Percentiles rank a stretch among this genome's conserved stretches.
phyloP scores from a whole-genome alignment of 2,888 invertebrate species.

The Standfussiana lucernea region DNA sequence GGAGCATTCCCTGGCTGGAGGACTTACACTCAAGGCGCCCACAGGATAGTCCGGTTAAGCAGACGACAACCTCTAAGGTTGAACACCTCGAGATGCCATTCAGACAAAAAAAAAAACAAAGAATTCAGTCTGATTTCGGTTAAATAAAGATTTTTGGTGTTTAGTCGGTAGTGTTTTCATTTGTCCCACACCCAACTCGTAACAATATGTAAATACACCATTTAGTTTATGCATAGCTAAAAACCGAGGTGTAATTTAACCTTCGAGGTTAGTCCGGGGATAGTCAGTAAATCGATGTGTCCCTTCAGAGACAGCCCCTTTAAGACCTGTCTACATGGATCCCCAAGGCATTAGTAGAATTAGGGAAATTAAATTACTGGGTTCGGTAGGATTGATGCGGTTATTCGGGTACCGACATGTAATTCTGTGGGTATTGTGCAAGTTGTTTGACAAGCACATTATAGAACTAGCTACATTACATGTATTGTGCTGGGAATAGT shows the following conservation, averaged over 20 bases:
- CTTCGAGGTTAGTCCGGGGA: background rate
- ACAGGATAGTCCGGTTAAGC: too few relatives aligned
- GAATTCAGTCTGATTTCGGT: too few relatives aligned
- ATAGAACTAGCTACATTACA: background rate
- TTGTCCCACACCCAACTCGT: too few relatives aligned
- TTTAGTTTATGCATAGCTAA: background rate
- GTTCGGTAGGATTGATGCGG: constrained; percentile 18
- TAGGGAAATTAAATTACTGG: constrained; percentile 49
- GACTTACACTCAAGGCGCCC: too few relatives aligned
- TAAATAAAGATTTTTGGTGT: too few relatives aligned
- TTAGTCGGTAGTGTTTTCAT: too few relatives aligned
- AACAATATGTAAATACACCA: background rate
- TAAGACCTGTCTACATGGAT: constrained; percentile 30
- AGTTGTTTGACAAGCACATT: background rate
- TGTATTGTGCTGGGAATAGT: background rate
- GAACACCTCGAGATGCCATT: too few relatives aligned
- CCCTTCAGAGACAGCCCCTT: constrained; percentile 34
- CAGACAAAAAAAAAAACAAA: too few relatives aligned
- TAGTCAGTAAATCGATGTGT: constrained; percentile 41
- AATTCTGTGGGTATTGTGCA: background rate
- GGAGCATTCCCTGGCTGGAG: too few relatives aligned
- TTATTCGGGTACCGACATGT: constrained; percentile 6
- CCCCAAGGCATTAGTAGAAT: constrained; percentile 44
- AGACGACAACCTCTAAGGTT: too few relatives aligned
- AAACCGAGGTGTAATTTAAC: constrained; percentile 21